Evolutionary conservation across 2,113 vertebrate species (phyloP), one percentile per base, ranked within the genome.

Genomic region (Bufo gargarizans): DNA sequence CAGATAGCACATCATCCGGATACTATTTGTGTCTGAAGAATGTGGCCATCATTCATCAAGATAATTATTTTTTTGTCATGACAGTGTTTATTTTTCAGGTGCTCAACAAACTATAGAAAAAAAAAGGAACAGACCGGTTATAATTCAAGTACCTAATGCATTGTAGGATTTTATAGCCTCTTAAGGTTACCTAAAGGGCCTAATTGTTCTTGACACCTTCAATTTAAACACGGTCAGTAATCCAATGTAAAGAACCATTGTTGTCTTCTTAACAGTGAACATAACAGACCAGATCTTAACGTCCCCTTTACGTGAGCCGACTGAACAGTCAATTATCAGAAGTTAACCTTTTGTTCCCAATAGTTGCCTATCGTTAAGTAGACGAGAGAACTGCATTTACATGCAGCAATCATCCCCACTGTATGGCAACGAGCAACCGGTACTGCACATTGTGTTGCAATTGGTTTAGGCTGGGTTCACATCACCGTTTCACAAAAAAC

Each of bases 191-290:
- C 2, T 80, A 80, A 58, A 43, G 12, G 77, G n/a, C 55, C n/a
- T 43, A 43, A 59, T 56, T 22, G 77, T 58, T 14, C n/a, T 80
- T 59, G 12, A 59, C n/a, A 80, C 3, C 2, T 80, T 43, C 77
- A 79, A n/a, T 78, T 53, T 22, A 80, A 56, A 53, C 53, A 55
- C 50, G 1, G 6, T 56, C 53, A 55, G 4, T 53, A 53, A 78
- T 78, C 49, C 50, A 56, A 55, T 78, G 20, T 78, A 56, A 55
- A n/a, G 77, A 79, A 22, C n/a, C 58, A 58, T 80, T 47, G 71
- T 74, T 33, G 55, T 80, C 76, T 77, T 80, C 76, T n/a, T 53
- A 53, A 4, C 9, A 53, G 76, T 77, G 19, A 16, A 58, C 77
- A 17, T 43, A 59, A 80, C 43, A 47, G 43, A 0, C 4, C 12